These are phyloP conservation scores for Heliornis fulica DNA, from an alignment of 2,113 vertebrate species.

Conservation along the genomic window DNA sequence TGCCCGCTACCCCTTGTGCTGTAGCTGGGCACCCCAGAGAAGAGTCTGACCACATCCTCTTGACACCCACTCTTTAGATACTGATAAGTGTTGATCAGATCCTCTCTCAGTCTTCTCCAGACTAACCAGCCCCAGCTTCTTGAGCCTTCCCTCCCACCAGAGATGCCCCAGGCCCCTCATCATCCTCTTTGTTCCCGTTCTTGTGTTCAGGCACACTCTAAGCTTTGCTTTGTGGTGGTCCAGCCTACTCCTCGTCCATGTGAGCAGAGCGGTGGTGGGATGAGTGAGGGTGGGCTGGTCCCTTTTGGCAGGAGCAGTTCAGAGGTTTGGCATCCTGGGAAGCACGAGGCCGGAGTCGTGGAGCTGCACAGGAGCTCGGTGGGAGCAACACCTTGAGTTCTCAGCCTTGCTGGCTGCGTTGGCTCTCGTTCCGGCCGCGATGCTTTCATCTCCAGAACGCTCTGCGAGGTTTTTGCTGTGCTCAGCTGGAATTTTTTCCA, in stretches of 20 bases:
- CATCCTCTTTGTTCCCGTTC: too few species aligned
- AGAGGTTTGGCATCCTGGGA: background rate
- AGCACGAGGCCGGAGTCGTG: accelerated
- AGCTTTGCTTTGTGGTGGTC: background rate
- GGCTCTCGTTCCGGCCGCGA: background rate
- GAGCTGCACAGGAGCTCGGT: accelerated
- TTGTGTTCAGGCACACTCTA: background rate
- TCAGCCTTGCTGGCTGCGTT: background rate
- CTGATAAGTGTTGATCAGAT: too few species aligned
- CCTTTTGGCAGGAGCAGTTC: background rate
- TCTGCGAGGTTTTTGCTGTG: background rate
- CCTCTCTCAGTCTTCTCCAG: too few species aligned
- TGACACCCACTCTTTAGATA: too few species aligned
- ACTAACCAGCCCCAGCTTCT: too few species aligned
- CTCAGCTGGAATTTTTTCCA: constrained; percentile 55
- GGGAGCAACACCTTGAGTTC: background rate
- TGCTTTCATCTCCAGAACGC: constrained; percentile 7
- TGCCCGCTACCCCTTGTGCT: too few species aligned
- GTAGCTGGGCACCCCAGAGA: too few species aligned
- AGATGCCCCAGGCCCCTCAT: too few species aligned
- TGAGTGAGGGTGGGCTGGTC: accelerated
- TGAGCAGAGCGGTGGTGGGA: background rate
- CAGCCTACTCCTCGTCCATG: accelerated
- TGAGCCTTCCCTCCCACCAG: too few species aligned
- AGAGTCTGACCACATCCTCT: too few species aligned